A percentile compares a stretch with the other conserved stretches of the same genome.
Evolutionary conservation across 2,113 vertebrate species (phyloP).

Genomic region (Oostethus manadensis): DNA sequence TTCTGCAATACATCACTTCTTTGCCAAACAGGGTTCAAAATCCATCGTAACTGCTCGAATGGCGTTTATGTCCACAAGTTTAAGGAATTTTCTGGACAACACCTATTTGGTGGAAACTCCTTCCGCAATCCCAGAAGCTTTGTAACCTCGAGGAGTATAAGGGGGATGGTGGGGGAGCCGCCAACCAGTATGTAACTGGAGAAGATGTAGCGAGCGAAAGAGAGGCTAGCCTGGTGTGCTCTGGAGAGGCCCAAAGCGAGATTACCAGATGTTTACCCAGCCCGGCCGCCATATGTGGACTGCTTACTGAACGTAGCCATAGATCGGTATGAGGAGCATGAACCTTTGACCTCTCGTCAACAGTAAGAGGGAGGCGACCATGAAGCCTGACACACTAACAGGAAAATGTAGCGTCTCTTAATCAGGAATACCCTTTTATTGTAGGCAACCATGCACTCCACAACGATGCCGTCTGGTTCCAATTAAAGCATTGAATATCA

Average conservation of each 20-base stretch:
- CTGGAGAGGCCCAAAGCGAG: constrained; percentile 65
- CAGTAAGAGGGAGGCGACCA: constrained; percentile 44
- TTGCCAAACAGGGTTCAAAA: too few relatives aligned
- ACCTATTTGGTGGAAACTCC: constrained; percentile 73
- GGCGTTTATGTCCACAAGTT: constrained; percentile 70
- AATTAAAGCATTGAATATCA: constrained; percentile 72
- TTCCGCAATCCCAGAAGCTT: constrained; percentile 61
- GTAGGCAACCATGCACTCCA: constrained; percentile 57
- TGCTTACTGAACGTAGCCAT: constrained; percentile 45
- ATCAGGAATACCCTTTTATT: constrained; percentile 68
- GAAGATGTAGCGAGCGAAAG: constrained; percentile 51
- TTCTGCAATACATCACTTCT: too few relatives aligned
- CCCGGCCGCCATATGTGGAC: constrained; percentile 55
- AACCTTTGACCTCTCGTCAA: constrained; percentile 61
- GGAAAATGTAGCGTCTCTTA: constrained; percentile 60
- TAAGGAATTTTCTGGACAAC: constrained; percentile 72
- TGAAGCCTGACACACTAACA: constrained; percentile 52
- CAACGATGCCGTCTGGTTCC: constrained; percentile 64
- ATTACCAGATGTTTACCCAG: constrained; percentile 70
- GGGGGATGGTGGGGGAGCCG: constrained; percentile 48
- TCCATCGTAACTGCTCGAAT: not conserved
- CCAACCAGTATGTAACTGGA: constrained; percentile 65
- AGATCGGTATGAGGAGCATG: constrained; percentile 35
- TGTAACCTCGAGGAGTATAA: constrained; percentile 42
- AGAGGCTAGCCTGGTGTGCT: constrained; percentile 63